Conservation (phyloP, 2,113 vertebrate species). For the Coreoperca whiteheadi region DNA sequence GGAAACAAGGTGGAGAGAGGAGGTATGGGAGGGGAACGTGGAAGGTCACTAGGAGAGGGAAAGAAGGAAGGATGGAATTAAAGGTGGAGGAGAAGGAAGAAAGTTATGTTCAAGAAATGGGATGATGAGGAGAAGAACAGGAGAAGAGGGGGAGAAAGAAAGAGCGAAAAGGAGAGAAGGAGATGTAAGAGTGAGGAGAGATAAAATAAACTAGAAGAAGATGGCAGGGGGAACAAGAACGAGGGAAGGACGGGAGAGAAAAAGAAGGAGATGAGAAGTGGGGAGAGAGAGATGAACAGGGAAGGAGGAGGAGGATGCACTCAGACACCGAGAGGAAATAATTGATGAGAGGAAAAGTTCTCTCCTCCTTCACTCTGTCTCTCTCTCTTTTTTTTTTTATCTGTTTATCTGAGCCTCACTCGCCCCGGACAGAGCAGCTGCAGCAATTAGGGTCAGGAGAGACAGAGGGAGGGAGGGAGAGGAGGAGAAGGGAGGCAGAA, state of each 20-base stretch:
- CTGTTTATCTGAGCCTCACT: conserved; percentile 48
- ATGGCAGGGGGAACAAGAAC: too few relatives aligned
- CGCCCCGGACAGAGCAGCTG: conserved; percentile 49
- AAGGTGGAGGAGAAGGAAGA: too few relatives aligned
- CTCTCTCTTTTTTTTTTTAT: conserved; percentile 27
- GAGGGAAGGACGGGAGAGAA: too few relatives aligned
- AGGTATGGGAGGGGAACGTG: too few relatives aligned
- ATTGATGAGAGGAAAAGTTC: conserved; percentile 60
- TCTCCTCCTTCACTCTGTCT: conserved; percentile 22
- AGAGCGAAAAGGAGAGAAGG: neutral
- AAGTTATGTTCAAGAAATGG: too few relatives aligned
- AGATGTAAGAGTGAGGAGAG: neutral
- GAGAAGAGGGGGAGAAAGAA: neutral
- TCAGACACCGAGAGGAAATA: conserved; percentile 59
- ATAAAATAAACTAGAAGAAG: too few relatives aligned
- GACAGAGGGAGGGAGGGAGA: neutral
- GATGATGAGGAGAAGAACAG: too few relatives aligned
- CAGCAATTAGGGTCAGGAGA: conserved; percentile 48
- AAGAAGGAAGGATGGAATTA: too few relatives aligned
- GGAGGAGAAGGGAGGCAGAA: too few relatives aligned
- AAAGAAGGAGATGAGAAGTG: too few relatives aligned
- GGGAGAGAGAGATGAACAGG: neutral
- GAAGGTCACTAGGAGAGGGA: too few relatives aligned
- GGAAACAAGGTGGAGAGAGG: too few relatives aligned
- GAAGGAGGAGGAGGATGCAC: conserved; percentile 12